A percentile compares a stretch with the other conserved stretches of the same genome.
phyloP scores from a whole-genome alignment of 2,888 invertebrate genomes.

The Volucella inanis region DNA sequence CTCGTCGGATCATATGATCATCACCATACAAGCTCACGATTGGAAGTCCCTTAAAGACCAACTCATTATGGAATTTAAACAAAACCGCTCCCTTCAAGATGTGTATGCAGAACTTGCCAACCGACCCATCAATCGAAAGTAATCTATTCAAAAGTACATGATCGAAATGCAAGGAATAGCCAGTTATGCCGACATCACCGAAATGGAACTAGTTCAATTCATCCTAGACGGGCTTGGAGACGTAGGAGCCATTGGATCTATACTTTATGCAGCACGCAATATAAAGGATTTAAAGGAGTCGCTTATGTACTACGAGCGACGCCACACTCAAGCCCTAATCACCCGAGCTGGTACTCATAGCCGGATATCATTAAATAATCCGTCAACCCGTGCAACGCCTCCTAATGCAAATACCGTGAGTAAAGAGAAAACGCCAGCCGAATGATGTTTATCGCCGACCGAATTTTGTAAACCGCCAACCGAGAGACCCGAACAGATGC shows the following conservation, averaged over 20 bases:
- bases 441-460: neutral
- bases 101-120: constrained; percentile 3
- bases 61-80: constrained; percentile 12
- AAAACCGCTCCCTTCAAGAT: constrained; percentile 11
- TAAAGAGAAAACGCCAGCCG: neutral
- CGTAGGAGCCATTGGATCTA: constrained; percentile 13
- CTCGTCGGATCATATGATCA: constrained; percentile 11
- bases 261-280: constrained; percentile 23
- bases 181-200: constrained; percentile 7
- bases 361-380: too few relatives aligned
- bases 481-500: constrained; percentile 17
- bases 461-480: constrained; percentile 15
- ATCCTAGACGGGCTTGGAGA: constrained; percentile 33
- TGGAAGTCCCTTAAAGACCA: constrained; percentile 16
- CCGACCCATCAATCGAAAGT: neutral
- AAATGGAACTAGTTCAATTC: constrained; percentile 22
- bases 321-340: neutral
- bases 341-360: neutral
- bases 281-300: neutral
- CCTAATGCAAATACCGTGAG: too few relatives aligned
- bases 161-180: constrained; percentile 29
- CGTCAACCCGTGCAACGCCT: too few relatives aligned
- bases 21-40: constrained; percentile 17
- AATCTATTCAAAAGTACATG: constrained; percentile 10
- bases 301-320: constrained; percentile 4